Evolutionary conservation across 2,113 vertebrate species (phyloP).

Genomic region (Vulpes vulpes): DNA sequence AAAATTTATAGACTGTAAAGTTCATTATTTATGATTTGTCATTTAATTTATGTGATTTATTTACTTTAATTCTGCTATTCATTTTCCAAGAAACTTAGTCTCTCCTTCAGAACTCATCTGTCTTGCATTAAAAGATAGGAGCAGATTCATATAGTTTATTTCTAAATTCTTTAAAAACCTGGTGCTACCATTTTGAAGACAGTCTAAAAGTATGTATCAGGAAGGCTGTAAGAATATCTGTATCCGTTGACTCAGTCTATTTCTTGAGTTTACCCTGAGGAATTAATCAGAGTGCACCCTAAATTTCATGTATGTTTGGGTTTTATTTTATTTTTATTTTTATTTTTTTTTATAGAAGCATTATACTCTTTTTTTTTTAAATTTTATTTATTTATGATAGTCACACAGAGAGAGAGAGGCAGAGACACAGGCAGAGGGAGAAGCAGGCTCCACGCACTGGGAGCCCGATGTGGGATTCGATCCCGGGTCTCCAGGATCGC

Average conservation of each 20-base stretch:
- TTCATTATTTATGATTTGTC: constrained; percentile 17
- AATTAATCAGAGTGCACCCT: neutral
- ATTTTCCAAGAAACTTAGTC: constrained; percentile 41
- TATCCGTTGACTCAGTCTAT: neutral
- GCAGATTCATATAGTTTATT: neutral
- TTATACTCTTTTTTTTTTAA: too few relatives aligned
- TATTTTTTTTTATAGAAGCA: too few relatives aligned
- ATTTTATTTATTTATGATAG: too few relatives aligned
- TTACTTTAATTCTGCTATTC: constrained; percentile 17
- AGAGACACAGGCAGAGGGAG: too few relatives aligned
- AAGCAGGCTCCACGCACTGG: too few relatives aligned
- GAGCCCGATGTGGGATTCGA: too few relatives aligned
- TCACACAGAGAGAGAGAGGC: too few relatives aligned
- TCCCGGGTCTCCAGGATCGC: too few relatives aligned
- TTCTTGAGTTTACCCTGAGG: neutral
- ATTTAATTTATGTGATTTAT: neutral
- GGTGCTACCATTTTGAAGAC: constrained; percentile 1
- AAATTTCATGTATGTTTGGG: neutral
- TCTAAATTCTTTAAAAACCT: constrained; percentile 34
- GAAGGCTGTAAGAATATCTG: neutral
- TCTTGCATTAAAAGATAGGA: constrained; percentile 26
- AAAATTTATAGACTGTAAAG: neutral
- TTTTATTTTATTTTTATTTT: too few relatives aligned
- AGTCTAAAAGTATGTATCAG: neutral
- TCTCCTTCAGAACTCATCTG: neutral